Base-by-base conservation (phyloP, 2,113 vertebrate species). In the Proterorhinus semilunaris region DNA sequence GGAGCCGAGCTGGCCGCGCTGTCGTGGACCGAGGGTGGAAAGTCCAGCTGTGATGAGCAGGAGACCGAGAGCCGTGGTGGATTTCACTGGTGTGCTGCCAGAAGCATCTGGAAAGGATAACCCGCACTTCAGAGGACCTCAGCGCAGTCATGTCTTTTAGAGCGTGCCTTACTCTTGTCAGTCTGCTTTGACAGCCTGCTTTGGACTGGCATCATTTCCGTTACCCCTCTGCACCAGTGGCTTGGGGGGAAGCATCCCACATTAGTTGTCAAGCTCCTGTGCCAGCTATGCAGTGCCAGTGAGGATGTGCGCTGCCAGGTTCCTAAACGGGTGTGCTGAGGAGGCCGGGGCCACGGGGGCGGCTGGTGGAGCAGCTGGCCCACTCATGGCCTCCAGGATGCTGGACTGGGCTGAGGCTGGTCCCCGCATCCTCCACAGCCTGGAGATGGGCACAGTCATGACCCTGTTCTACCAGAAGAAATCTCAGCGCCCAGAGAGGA, bases 391-490 rank as follows among this genome's bases (percentile, higher is more conserved):
- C 72, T 88, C 85, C 67, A 79, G 89, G 75, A 84, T 86, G 86
- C 77, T 79, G 84, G 88, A 91, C 81, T 85, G 84, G 67, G 87
- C 88, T 4, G 89, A 90, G 44, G 90, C 91, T 54, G 86, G 92
- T 44, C 80, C 90, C 17, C 92, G 93, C 71, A 88, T 93, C 74
- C 91, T 94, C 62, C 90, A 90, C 83, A 91, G 92, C 85, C 85
- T 96, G 85, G 94, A 94, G 86, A 88, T 90, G 69, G 94, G 94
- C 50, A 93, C 94, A 0, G 92, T 94, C 21, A 92, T 96, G 90
- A 95, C 94, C 6, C 46, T 95, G 27, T 96, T 94, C 89, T 94
- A 95, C 74, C 94, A 94, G 89, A 95, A 95, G 81, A 95, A 96
- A 65, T 95, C 94, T 0, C 95, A 95, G 88, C 78, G 93, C 59